A percentile compares a stretch with the other conserved stretches of the same genome.
phyloP scores from a whole-genome alignment of 2,888 invertebrate genomes.

The Lepidochitona cinerea region DNA sequence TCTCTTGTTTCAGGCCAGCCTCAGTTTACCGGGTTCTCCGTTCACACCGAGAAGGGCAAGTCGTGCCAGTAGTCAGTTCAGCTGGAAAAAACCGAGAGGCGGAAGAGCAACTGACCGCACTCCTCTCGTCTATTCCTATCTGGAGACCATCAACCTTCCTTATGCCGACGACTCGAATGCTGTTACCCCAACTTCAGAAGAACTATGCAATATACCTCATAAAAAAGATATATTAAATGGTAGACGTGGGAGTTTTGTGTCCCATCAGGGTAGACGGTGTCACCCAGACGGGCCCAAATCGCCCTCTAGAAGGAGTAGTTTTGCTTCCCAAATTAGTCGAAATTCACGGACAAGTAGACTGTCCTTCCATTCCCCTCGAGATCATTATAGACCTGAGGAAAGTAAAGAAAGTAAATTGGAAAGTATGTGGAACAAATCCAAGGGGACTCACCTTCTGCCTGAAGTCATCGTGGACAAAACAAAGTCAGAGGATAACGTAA shows the following conservation, averaged over 20 bases:
- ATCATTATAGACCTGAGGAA: slow-evolving; percentile 67
- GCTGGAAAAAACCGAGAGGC: slow-evolving; percentile 45
- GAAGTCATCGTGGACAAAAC: slow-evolving; percentile 69
- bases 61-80: slow-evolving; percentile 83
- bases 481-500: slow-evolving; percentile 61
- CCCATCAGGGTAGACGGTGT: slow-evolving; percentile 84
- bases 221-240: slow-evolving; percentile 75
- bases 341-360: slow-evolving; percentile 70
- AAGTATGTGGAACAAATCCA: slow-evolving; percentile 40
- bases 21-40: slow-evolving; percentile 97
- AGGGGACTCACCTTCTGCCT: slow-evolving; percentile 59
- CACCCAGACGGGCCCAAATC: slow-evolving; percentile 16
- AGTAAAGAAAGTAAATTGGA: slow-evolving; percentile 52
- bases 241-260: slow-evolving; percentile 93
- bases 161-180: slow-evolving; percentile 98
- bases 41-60: slow-evolving; percentile 88
- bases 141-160: slow-evolving; percentile 81
- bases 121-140: slow-evolving; percentile 92
- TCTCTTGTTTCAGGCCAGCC: slow-evolving; percentile 82
- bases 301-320: slow-evolving; percentile 48
- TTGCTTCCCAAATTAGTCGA: slow-evolving; percentile 51
- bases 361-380: slow-evolving; percentile 95
- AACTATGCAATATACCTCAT: slow-evolving; percentile 72
- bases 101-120: slow-evolving; percentile 82
- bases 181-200: slow-evolving; percentile 98